Conservation (phyloP, 2,113 vertebrate species). For the Crotalus horridus region DNA sequence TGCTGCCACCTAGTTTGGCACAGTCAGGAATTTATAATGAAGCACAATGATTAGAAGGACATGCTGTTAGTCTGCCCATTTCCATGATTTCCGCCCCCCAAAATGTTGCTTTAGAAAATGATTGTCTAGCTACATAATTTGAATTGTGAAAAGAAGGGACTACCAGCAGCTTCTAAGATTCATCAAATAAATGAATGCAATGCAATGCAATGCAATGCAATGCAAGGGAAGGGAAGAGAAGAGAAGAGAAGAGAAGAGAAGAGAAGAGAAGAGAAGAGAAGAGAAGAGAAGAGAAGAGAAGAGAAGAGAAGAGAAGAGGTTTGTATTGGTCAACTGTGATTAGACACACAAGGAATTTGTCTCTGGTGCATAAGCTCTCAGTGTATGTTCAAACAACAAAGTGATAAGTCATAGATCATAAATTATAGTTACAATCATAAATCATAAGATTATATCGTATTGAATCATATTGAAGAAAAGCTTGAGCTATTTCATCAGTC, state of each 20-base stretch:
- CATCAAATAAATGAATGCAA: constrained; percentile 14
- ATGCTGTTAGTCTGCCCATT: not conserved
- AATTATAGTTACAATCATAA: not conserved
- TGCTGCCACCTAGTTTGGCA: not conserved
- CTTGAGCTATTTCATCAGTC: constrained; percentile 39
- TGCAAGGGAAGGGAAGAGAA: too few relatives aligned
- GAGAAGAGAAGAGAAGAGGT: not conserved
- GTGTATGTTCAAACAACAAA: not conserved
- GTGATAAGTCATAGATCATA: not conserved
- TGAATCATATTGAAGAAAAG: constrained; percentile 22
- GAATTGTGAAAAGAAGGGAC: constrained; percentile 45
- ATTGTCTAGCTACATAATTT: constrained; percentile 41
- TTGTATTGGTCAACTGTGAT: not conserved
- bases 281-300: too few relatives aligned
- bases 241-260: too few relatives aligned
- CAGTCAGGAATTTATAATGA: not conserved
- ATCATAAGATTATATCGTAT: not conserved
- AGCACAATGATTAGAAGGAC: not conserved
- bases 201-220: too few relatives aligned
- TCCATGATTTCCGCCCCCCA: not conserved
- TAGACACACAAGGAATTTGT: not conserved
- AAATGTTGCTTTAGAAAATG: not conserved
- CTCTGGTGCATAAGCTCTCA: not conserved
- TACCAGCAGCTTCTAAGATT: constrained; percentile 26
- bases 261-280: too few relatives aligned